Evolutionary conservation across 2,113 vertebrate genomes (phyloP), one percentile per base, ranked within the genome.

Genomic region (Hippocampus guttulatus): DNA sequence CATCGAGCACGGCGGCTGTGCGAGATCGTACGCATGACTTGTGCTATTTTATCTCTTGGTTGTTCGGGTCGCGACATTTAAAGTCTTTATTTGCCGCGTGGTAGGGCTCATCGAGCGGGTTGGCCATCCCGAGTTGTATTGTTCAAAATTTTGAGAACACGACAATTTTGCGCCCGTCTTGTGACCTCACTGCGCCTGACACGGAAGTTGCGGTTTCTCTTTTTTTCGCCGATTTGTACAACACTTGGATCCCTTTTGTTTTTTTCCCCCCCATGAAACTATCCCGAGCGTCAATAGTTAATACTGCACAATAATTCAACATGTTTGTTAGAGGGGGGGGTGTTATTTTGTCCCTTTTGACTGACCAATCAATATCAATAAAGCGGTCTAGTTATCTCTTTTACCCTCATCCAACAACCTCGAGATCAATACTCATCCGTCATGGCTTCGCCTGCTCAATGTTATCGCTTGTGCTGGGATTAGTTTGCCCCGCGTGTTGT

Each of bases 371-470:
- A 85, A 89, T 89, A 87, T 68, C 78, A 86, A 87, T 89, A 85
- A 84, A 88, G 71, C 69, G 67, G 43, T 79, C 71, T 76, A 83
- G 87, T 89, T 87, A 90, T 90, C 86, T 86, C 76, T 87, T 88
- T 82, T 54, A 67, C 47, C 73, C 74, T 76, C 82, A 65, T 85
- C 84, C 68, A 86, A 83, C 77, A 84, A 74, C 82, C 15, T 61
- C 67, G 15, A 63, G 80, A 90, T 91, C 88, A 91, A 91, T 90
- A 90, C 84, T 75, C 87, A 88, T 88, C 87, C 82, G 85, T 91
- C 90, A 85, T 76, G 77, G 72, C 86, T 82, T 88, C 84, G 80
- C 77, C 47, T 8, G 7, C 75, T 89, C 84, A 90, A 88, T 87
- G 81, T 86, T 89, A 88, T 87, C 89, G 69, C 88, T 87, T 83